Evolutionary conservation across 2,113 vertebrate genomes (phyloP).

Genomic region (Solea senegalensis): DNA sequence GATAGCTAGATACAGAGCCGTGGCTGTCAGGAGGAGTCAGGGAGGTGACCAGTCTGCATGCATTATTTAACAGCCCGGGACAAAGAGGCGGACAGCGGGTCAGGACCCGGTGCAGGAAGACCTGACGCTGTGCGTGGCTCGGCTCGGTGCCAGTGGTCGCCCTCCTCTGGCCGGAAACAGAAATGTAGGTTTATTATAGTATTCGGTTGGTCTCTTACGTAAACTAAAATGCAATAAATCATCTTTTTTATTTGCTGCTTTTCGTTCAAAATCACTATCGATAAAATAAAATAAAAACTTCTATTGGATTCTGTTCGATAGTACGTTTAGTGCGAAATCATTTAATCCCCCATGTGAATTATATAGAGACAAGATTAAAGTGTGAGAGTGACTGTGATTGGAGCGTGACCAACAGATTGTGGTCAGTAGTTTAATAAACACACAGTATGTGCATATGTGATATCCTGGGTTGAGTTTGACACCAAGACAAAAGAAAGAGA

Average conservation of each 20-base stretch:
- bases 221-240: not conserved
- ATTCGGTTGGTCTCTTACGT: not conserved
- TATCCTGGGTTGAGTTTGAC: no score
- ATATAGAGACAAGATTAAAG: no score
- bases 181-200: not conserved
- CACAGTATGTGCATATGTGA: no score
- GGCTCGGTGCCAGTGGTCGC: constrained; percentile 15
- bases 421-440: no score
- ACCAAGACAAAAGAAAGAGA: no score
- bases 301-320: not conserved
- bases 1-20: constrained; percentile 53
- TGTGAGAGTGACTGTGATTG: no score
- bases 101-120: constrained; percentile 40
- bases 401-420: no score
- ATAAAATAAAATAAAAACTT: not conserved
- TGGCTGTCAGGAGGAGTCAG: constrained; percentile 49
- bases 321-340: not conserved
- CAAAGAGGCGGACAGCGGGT: constrained; percentile 38
- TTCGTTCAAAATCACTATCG: not conserved
- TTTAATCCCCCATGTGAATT: not conserved
- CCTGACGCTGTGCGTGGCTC: not conserved
- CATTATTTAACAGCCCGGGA: constrained; percentile 61
- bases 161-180: constrained; percentile 37
- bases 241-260: not conserved
- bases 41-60: constrained; percentile 49